phyloP scores from a whole-genome alignment of 2,888 invertebrate species.

The Campoletis raptor region DNA sequence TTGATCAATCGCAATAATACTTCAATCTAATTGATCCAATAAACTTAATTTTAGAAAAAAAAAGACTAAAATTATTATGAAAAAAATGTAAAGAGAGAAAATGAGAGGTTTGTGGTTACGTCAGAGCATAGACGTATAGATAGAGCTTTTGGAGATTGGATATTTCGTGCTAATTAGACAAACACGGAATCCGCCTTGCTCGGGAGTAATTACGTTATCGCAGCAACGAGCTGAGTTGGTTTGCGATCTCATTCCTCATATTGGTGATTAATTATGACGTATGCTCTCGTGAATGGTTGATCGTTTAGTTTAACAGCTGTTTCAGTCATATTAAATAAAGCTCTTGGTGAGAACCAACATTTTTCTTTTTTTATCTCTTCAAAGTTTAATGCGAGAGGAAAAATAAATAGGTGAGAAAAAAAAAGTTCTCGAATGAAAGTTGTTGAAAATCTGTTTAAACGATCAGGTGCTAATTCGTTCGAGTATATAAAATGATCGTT shows the following conservation, averaged over 20 bases:
- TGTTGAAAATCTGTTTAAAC: neutral
- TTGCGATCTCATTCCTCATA: conserved; percentile 29
- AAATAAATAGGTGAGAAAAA: neutral
- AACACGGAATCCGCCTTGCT: conserved; percentile 40
- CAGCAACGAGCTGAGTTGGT: conserved; percentile 18
- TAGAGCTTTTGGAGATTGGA: conserved; percentile 48
- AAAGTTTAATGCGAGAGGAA: neutral
- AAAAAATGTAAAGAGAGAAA: neutral
- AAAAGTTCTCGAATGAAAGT: neutral
- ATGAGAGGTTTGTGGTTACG: conserved; percentile 24
- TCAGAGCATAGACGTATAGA: conserved; percentile 4
- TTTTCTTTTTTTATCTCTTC: neutral
- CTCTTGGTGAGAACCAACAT: neutral
- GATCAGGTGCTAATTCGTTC: neutral
- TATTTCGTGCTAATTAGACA: conserved; percentile 59
- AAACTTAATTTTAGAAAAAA: conserved; percentile 27
- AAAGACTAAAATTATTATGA: neutral
- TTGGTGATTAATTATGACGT: conserved; percentile 62
- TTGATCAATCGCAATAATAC: conserved; percentile 13
- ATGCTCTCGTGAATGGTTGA: conserved; percentile 48
- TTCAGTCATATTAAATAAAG: conserved; percentile 16
- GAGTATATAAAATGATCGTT: neutral
- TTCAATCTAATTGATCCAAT: conserved; percentile 28
- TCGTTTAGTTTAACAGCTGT: conserved; percentile 40
- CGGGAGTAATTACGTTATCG: conserved; percentile 48